A percentile compares a stretch with the other conserved stretches of the same genome.
Conservation (phyloP, 2,797 vertebrate species). For the Parambassis ranga region DNA sequence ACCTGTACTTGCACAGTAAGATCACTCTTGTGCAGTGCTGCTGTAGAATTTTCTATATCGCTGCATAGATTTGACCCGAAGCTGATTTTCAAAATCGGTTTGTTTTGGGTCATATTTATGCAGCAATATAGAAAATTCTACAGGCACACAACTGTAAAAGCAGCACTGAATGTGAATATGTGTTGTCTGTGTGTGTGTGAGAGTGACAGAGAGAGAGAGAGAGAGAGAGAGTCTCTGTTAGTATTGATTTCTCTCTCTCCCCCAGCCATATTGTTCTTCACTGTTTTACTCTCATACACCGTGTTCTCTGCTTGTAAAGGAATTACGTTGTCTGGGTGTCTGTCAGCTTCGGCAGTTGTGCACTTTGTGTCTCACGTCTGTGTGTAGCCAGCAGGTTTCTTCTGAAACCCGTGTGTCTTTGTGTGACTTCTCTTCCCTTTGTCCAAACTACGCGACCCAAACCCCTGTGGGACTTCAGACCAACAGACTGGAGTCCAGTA, state of each 20-base stretch:
- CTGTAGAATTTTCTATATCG: no score
- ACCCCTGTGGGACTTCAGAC: background rate
- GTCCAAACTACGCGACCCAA: conserved; percentile 28
- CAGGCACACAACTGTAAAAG: no score
- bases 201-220: background rate
- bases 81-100: no score
- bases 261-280: conserved; percentile 18
- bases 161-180: background rate
- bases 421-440: conserved; percentile 47
- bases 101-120: no score
- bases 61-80: no score
- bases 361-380: background rate
- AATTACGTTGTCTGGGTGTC: conserved; percentile 15
- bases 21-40: background rate
- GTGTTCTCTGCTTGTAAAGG: conserved; percentile 30
- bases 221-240: background rate
- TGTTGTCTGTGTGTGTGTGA: background rate
- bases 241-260: conserved; percentile 33
- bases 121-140: no score
- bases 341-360: conserved; percentile 23
- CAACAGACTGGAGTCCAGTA: background rate
- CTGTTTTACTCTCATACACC: conserved; percentile 28
- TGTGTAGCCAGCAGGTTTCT: background rate
- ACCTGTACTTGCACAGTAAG: background rate
- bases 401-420: conserved; percentile 17